Conservation (phyloP, 2,113 vertebrate species). For the Sander lucioperca region DNA sequence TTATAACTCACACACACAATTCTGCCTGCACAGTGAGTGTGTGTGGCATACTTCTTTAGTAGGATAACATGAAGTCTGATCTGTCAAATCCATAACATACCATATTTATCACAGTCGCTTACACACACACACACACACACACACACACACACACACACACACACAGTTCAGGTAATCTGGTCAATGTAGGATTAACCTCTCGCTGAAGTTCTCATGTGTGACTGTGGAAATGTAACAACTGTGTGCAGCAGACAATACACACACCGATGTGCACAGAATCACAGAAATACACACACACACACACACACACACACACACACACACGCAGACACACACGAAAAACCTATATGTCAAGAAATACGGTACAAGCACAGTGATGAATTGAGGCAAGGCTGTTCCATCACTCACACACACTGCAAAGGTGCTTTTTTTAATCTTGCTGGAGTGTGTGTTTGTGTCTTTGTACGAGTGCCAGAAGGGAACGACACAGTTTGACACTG, state of each 20-base stretch:
- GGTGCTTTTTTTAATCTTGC: constrained; percentile 45
- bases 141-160: constrained; percentile 14
- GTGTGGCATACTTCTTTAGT: constrained; percentile 20
- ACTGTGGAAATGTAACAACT: too few relatives aligned
- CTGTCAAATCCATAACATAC: constrained; percentile 52
- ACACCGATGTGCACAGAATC: too few relatives aligned
- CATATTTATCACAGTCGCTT: constrained; percentile 54
- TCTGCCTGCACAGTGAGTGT: neutral
- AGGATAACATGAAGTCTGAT: constrained; percentile 49
- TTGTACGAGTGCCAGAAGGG: neutral
- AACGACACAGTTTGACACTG: neutral
- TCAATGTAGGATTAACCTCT: constrained; percentile 45
- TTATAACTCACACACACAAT: neutral
- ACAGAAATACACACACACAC: too few relatives aligned
- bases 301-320: too few relatives aligned
- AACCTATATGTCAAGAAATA: constrained; percentile 7
- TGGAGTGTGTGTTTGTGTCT: constrained; percentile 10
- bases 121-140: constrained; percentile 30
- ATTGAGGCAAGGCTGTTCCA: constrained; percentile 38
- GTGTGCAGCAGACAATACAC: too few relatives aligned
- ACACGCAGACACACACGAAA: neutral
- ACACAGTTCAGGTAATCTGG: constrained; percentile 49
- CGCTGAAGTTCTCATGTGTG: constrained; percentile 12
- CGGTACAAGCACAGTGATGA: constrained; percentile 30
- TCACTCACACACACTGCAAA: constrained; percentile 16